Evolutionary conservation across 2,888 invertebrate species (phyloP), one percentile per base, ranked within the genome.

Genomic region (Papilio protenor): DNA sequence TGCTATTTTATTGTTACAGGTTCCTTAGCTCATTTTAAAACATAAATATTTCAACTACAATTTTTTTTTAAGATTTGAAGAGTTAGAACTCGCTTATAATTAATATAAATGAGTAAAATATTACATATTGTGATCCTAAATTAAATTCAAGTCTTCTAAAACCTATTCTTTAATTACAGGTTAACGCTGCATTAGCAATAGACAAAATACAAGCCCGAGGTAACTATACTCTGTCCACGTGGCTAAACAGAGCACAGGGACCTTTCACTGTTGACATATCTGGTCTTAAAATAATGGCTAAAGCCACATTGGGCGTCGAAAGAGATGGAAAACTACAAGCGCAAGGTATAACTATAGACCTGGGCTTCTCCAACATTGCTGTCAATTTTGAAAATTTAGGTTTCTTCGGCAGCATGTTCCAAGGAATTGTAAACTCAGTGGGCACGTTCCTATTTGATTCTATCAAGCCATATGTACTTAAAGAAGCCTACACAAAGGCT

Each of bases 351-450:
- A 95, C 95, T 75, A 97, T 98, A 95, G 98, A 98, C 84, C 95
- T 98, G 52, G 96, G 95, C 0, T 98, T 98, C 83, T 95, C 95
- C 71, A 96, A 96, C 71, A 97, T 98, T 84, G 94, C 96, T 12
- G 96, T 98, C 92, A 96, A 98, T 85, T 98, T 98, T 85, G 96
- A 98, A 89, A 97, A 98, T 86, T 95, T 98, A 0, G 97, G 98
- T 8, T 96, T 98, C 82, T 94, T 98, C 79, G 97, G 97, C 0
- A 95, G 95, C 64, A 91, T 96, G 81, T 95, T 96, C 81, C 97
- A 97, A 88, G 96, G 97, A 0, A 95, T 98, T 71, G 96, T 98
- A 69, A 98, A 98, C 89, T 97, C 97, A 0, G 96, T 98, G 0
- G 98, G 98, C 0, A 96, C 96, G 18, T 96, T 98, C 80, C 95